These are phyloP conservation scores for Macrosoma leucophasiata DNA, from an alignment of 2,888 invertebrate species.

Conservation along the genomic window DNA sequence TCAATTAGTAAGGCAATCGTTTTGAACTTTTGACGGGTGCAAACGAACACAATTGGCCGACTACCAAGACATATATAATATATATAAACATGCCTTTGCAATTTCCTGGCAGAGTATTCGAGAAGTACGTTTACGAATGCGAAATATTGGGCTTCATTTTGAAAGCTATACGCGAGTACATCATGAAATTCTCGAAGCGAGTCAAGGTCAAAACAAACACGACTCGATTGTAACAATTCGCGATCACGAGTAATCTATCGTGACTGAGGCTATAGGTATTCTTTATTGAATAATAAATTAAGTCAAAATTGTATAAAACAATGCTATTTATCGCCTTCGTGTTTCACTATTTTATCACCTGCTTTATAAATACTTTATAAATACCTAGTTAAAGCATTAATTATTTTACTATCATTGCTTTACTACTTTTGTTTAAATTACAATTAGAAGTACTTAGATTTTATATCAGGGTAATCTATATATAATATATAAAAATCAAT, in stretches of 20 bases:
- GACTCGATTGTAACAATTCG: conserved; percentile 28
- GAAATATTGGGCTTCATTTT: too few species aligned
- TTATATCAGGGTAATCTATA: too few species aligned
- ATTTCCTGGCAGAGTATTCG: conserved; percentile 24
- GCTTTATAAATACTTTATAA: conserved; percentile 22
- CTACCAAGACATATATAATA: conserved; percentile 39
- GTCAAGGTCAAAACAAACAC: conserved; percentile 41
- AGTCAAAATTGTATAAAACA: conserved; percentile 23
- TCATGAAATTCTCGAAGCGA: conserved; percentile 29
- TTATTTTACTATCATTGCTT: too few species aligned
- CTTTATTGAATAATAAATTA: conserved; percentile 24
- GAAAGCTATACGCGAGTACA: too few species aligned
- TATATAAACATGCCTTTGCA: conserved; percentile 46
- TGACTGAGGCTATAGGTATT: conserved; percentile 32
- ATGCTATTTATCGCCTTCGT: conserved; percentile 19
- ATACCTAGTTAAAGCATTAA: too few species aligned
- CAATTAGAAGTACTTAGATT: too few species aligned
- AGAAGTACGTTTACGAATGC: conserved; percentile 1
- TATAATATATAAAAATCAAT: too few species aligned
- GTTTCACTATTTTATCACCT: conserved; percentile 21
- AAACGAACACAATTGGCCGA: conserved; percentile 53
- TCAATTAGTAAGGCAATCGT: conserved; percentile 60
- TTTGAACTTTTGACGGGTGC: conserved; percentile 54
- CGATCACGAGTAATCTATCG: conserved; percentile 34
- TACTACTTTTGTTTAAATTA: too few species aligned